Evolutionary conservation across 2,888 invertebrate species (phyloP).

Genomic region (Microctonus aethiopoides): DNA sequence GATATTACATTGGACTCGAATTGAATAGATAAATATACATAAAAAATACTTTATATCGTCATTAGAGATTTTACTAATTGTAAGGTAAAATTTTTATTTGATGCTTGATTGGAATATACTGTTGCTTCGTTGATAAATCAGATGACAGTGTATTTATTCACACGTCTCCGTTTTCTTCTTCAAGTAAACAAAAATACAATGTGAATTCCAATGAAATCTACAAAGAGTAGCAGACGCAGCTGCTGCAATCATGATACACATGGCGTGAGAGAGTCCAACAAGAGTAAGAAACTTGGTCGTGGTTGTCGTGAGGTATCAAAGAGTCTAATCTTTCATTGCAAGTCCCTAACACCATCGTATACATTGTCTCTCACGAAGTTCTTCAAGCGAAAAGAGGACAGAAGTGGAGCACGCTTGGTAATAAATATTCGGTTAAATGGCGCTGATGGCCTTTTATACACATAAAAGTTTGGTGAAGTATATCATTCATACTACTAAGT

Average conservation of each 20-base stretch:
- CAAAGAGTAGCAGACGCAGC: not conserved
- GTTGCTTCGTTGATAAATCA: slow-evolving; percentile 51
- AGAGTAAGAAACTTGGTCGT: slow-evolving; percentile 25
- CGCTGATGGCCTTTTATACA: not conserved
- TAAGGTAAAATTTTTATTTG: too few species aligned
- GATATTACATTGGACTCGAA: too few species aligned
- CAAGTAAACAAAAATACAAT: slow-evolving; percentile 9
- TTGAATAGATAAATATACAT: too few species aligned
- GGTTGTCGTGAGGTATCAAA: slow-evolving; percentile 43
- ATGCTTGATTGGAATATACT: slow-evolving; percentile 31
- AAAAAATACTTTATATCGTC: not conserved
- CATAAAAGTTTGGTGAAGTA: too few species aligned
- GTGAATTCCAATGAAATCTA: slow-evolving; percentile 29
- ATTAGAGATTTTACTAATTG: not conserved
- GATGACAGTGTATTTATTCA: slow-evolving; percentile 67
- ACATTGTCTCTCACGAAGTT: slow-evolving; percentile 42
- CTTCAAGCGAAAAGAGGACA: slow-evolving; percentile 34
- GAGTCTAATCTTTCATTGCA: slow-evolving; percentile 38
- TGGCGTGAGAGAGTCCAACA: slow-evolving; percentile 27
- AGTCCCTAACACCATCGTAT: slow-evolving; percentile 7
- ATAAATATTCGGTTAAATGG: slow-evolving; percentile 17
- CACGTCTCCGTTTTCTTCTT: slow-evolving; percentile 40
- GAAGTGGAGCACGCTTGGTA: slow-evolving; percentile 39
- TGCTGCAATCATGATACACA: slow-evolving; percentile 18
- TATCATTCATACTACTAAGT: too few species aligned